A percentile compares a stretch with the other conserved stretches of the same genome.
phyloP scores from a whole-genome alignment of 1,140 invertebrate species.

The Lordiphosa stackelbergi region DNA sequence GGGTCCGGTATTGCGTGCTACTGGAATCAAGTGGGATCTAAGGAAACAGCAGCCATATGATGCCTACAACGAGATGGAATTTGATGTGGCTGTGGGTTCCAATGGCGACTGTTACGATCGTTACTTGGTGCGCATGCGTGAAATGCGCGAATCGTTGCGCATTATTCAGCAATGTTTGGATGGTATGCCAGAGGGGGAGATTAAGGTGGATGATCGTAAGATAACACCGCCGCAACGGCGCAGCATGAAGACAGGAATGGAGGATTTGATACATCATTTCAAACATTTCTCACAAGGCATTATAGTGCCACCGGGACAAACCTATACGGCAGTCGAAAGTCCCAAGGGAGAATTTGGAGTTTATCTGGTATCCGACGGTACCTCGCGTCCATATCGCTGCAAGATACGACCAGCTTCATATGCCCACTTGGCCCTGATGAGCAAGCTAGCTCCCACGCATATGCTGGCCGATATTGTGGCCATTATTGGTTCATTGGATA shows the following conservation, averaged over 20 bases:
- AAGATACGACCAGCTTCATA: slow-evolving; percentile 88
- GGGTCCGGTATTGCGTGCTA: slow-evolving; percentile 88
- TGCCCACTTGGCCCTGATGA: slow-evolving; percentile 83
- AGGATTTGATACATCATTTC: slow-evolving; percentile 92
- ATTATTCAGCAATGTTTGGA: slow-evolving; percentile 91
- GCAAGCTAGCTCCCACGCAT: slow-evolving; percentile 81
- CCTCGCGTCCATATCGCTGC: slow-evolving; percentile 87
- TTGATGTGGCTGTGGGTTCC: slow-evolving; percentile 89
- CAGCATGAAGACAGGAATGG: slow-evolving; percentile 95
- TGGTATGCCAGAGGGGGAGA: slow-evolving; percentile 89
- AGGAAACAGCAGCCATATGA: slow-evolving; percentile 91
- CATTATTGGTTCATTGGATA: slow-evolving; percentile 87
- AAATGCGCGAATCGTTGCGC: slow-evolving; percentile 87
- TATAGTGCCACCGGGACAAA: slow-evolving; percentile 88
- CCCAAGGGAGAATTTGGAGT: slow-evolving; percentile 93
- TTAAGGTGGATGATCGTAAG: slow-evolving; percentile 91
- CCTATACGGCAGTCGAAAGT: slow-evolving; percentile 87
- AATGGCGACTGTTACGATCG: slow-evolving; percentile 92
- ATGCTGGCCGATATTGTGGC: slow-evolving; percentile 89
- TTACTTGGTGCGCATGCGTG: slow-evolving; percentile 82
- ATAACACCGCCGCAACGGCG: slow-evolving; percentile 84
- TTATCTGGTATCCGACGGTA: slow-evolving; percentile 91
- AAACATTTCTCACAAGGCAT: slow-evolving; percentile 90
- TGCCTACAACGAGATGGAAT: slow-evolving; percentile 89
- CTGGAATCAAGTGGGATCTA: slow-evolving; percentile 94